Conservation (phyloP, 2,113 vertebrate genomes). For the Chitala chitala region DNA sequence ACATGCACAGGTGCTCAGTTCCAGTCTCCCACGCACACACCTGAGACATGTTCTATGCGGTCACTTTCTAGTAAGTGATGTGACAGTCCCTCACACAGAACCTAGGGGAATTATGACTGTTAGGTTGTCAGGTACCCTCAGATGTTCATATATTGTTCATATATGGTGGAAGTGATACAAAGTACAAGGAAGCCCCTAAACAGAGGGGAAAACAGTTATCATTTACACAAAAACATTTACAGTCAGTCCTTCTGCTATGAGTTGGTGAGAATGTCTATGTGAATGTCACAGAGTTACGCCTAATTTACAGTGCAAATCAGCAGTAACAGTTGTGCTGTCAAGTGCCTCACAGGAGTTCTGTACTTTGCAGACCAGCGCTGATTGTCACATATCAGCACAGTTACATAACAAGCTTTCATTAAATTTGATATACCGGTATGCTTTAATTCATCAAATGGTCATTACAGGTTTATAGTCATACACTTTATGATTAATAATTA, state of each 20-base stretch:
- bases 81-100: neutral
- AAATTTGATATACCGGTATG: too few species aligned
- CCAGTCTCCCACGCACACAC: neutral
- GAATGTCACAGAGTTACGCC: neutral
- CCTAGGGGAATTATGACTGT: neutral
- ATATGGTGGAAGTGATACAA: neutral
- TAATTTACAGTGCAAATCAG: conserved; percentile 3
- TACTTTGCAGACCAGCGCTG: neutral
- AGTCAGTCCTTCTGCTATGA: neutral
- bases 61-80: neutral
- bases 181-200: neutral
- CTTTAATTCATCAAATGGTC: too few species aligned
- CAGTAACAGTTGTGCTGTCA: conserved; percentile 3
- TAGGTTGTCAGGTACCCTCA: too few species aligned
- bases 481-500: too few species aligned
- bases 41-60: neutral
- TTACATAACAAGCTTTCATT: too few species aligned
- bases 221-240: neutral
- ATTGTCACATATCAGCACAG: too few species aligned
- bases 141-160: neutral
- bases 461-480: too few species aligned
- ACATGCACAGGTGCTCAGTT: neutral
- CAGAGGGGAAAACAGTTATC: neutral
- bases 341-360: neutral
- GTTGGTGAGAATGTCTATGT: conserved; percentile 10